Evolutionary conservation across 2,797 vertebrate species (phyloP).

Genomic region (Intellagama lesueurii): DNA sequence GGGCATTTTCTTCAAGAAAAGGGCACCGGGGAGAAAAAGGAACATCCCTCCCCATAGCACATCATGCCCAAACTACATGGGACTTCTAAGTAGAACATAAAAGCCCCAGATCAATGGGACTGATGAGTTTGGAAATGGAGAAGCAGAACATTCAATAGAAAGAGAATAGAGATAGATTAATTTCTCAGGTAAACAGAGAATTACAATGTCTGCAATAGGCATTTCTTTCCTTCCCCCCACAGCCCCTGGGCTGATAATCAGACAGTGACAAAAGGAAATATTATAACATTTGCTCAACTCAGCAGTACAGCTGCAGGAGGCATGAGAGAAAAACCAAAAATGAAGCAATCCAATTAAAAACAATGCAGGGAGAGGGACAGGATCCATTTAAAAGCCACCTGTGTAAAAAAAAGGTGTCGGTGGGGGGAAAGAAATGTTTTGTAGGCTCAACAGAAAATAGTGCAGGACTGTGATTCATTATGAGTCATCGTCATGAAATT

Average conservation of each 20-base stretch:
- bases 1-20: not conserved
- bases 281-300: slow-evolving; percentile 45
- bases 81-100: not conserved
- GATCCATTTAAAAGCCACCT: slow-evolving; percentile 44
- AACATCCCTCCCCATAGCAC: not conserved
- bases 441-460: not conserved
- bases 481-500: not conserved
- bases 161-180: not conserved
- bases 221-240: no score
- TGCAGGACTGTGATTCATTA: not conserved
- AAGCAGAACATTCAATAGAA: not conserved
- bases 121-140: not conserved
- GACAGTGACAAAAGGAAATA: slow-evolving; percentile 24
- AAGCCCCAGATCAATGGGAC: not conserved
- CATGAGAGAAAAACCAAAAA: slow-evolving; percentile 22
- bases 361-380: slow-evolving; percentile 9
- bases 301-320: slow-evolving; percentile 25
- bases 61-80: not conserved
- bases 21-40: not conserved
- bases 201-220: not conserved
- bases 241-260: not conserved
- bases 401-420: not conserved
- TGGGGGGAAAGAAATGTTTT: not conserved
- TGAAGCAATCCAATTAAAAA: slow-evolving; percentile 18
- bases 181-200: not conserved